Evolutionary conservation across 1,140 invertebrate species (phyloP), one percentile per base, ranked within the genome.

Genomic region (Nasonia giraulti): DNA sequence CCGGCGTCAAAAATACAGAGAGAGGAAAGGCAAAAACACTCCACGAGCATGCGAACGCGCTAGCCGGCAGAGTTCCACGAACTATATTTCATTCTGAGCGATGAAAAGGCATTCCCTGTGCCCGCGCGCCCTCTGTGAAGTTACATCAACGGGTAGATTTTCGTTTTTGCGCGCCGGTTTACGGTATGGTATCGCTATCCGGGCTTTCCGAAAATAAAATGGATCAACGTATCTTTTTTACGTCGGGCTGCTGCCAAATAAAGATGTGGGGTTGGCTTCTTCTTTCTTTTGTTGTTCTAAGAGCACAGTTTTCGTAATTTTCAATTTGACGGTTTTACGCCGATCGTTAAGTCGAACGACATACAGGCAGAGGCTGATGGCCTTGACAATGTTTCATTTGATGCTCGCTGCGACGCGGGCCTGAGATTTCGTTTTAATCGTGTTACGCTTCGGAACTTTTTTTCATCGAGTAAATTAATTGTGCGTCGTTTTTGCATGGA

Each of bases 21-120:
- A 73, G 71, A 17, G 17, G 17, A 2, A 17, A 3, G 17, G 17
- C 55, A 20, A 2, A 62, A 62, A 62, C 55, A 62, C 55, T 62
- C 14, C 33, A 17, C 31, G 71, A 74, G 71, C 71, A 74, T 74
- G 71, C 71, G 33, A 74, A 74, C 33, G 31, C 12, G 14, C 14
- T 62, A 27, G 68, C 33, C 71, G 33, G 33, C 71, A 73, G 40
- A 81, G 47, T 44, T 81, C 80, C 17, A 40, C 40, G 68, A 73
- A 81, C 37, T 37, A 81, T 73, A 81, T 80, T 68, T 80, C 55
- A 80, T 80, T 50, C 27, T 17, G 33, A 80, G 62, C n/a, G 62
- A 66, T 47, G 62, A 80, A 71, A 37, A 68, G 33, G 79, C 79
- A 80, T 73, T 82, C 80, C 27, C 27, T 27, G 27, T 14, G 23